These are phyloP conservation scores for Atta cephalotes DNA, from an alignment of 1,140 invertebrate species.

Conservation along the genomic window DNA sequence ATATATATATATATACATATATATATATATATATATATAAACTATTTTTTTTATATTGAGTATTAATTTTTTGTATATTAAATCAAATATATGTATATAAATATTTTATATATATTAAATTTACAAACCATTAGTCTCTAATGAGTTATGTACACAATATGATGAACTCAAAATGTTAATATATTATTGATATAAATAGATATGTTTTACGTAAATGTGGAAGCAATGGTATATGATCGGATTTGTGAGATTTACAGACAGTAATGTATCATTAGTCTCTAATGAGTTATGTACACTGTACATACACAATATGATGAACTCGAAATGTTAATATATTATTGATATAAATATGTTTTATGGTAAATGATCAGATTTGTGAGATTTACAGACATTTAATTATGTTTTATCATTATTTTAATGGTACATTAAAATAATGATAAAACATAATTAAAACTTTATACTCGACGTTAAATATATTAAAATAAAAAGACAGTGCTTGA, in stretches of 20 bases:
- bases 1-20: neutral
- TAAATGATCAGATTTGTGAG: neutral
- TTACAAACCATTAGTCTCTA: neutral
- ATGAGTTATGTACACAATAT: neutral
- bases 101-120: neutral
- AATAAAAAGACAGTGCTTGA: neutral
- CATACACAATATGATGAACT: neutral
- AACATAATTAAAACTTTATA: neutral
- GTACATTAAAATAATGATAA: neutral
- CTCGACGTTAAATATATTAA: neutral
- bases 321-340: slow-evolving; percentile 13
- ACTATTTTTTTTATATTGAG: neutral
- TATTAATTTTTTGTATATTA: slow-evolving; percentile 1
- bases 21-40: too few species aligned
- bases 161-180: neutral
- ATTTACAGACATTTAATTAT: neutral
- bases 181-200: neutral
- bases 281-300: too few species aligned
- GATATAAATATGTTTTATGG: neutral
- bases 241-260: neutral
- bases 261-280: too few species aligned
- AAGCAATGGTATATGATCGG: neutral
- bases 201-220: neutral
- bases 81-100: too few species aligned
- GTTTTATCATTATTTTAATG: neutral